These are phyloP conservation scores for Gallinago nigripennis DNA, from an alignment of 2,797 vertebrate species.

Conservation along the genomic window DNA sequence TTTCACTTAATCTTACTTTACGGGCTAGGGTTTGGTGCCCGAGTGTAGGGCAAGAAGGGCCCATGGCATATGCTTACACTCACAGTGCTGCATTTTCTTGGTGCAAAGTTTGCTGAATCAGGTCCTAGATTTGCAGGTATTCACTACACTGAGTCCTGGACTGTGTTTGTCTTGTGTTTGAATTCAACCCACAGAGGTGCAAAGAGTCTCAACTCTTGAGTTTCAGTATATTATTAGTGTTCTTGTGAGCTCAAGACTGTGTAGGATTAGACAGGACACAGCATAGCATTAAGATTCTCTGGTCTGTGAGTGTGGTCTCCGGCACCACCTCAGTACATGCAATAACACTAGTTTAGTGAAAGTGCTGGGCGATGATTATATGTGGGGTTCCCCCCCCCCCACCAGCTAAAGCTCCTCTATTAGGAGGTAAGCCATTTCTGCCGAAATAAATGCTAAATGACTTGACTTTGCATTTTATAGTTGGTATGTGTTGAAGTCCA, in stretches of 20 bases:
- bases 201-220: neutral
- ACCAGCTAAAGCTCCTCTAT: conserved; percentile 21
- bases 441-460: conserved; percentile 55
- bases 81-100: neutral
- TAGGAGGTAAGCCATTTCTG: conserved; percentile 50
- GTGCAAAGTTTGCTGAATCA: neutral
- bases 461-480: conserved; percentile 50
- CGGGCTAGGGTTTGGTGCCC: neutral
- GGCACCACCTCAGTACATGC: neutral
- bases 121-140: neutral
- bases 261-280: neutral
- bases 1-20: neutral
- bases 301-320: neutral
- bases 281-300: neutral
- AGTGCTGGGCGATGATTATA: conserved; percentile 2
- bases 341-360: neutral
- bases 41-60: neutral
- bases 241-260: neutral
- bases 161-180: neutral
- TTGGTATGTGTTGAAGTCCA: conserved; percentile 44
- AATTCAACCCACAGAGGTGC: neutral
- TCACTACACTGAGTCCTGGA: neutral
- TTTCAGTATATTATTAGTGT: neutral
- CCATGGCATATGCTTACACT: neutral
- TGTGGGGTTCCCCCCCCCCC: neutral